Percentiles rank a stretch among this genome's conserved stretches.
Conservation (phyloP, 2,113 vertebrate genomes). For the Collichthys lucidus region DNA sequence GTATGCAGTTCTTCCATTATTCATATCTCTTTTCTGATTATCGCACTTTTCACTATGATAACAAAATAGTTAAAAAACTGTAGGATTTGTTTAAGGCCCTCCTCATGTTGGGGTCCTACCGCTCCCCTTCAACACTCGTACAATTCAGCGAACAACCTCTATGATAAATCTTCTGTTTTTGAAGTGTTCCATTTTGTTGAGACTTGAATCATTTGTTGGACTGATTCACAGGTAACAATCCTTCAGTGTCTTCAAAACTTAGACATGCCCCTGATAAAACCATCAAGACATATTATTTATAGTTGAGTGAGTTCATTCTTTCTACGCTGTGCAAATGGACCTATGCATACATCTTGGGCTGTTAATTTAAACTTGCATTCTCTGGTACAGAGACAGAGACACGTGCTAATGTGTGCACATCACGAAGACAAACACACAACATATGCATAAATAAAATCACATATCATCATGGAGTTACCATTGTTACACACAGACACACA, state of each 20-base stretch:
- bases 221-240: neutral
- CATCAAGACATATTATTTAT: neutral
- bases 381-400: constrained; percentile 26
- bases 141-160: neutral
- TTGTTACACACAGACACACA: constrained; percentile 16
- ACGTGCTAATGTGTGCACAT: constrained; percentile 39
- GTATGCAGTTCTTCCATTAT: neutral
- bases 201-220: neutral
- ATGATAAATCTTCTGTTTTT: neutral
- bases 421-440: constrained; percentile 43
- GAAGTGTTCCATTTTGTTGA: neutral
- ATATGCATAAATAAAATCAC: constrained; percentile 43
- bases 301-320: neutral
- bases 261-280: neutral
- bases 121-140: neutral
- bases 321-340: constrained; percentile 27
- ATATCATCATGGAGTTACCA: constrained; percentile 28
- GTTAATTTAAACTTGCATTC: constrained; percentile 8
- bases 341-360: constrained; percentile 10
- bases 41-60: neutral
- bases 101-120: neutral
- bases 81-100: neutral
- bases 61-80: neutral
- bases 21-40: neutral
- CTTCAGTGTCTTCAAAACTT: constrained; percentile 3